Conservation (phyloP, 2,888 invertebrate genomes). For the Lepidochrysops patricia region DNA sequence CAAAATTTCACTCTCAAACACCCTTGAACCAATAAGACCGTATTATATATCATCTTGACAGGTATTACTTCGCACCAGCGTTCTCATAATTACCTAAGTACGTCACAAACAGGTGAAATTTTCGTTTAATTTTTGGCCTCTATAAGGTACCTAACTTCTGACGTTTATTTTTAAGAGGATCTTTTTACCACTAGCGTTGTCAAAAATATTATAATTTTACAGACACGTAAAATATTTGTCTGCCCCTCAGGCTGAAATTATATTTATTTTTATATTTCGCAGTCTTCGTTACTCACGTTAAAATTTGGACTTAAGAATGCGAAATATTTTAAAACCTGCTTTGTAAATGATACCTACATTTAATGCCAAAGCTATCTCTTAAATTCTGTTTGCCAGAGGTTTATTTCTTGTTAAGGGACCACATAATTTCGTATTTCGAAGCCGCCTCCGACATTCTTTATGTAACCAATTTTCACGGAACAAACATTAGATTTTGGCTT, state of each 20-base stretch:
- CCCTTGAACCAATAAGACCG: conserved; percentile 41
- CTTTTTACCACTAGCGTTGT: not conserved
- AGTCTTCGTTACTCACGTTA: too few species aligned
- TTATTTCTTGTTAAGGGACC: conserved; percentile 49
- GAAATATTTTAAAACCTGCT: not conserved
- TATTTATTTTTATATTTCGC: too few species aligned
- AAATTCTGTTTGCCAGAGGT: not conserved
- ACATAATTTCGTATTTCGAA: conserved; percentile 39
- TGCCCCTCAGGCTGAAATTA: too few species aligned
- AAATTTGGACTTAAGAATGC: too few species aligned
- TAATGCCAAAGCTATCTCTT: not conserved
- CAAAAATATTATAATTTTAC: too few species aligned
- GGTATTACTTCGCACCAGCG: conserved; percentile 61
- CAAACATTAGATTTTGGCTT: not conserved
- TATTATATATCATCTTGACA: conserved; percentile 66
- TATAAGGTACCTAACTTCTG: not conserved
- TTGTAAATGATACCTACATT: not conserved
- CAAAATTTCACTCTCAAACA: not conserved
- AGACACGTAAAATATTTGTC: too few species aligned
- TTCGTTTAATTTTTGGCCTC: not conserved
- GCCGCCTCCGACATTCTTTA: conserved; percentile 42
- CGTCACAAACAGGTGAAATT: conserved; percentile 34
- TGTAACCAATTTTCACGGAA: conserved; percentile 30
- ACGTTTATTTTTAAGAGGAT: not conserved
- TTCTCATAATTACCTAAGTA: conserved; percentile 48